Conservation (phyloP, 2,888 invertebrate species). For the Drosophila percnosoma region DNA sequence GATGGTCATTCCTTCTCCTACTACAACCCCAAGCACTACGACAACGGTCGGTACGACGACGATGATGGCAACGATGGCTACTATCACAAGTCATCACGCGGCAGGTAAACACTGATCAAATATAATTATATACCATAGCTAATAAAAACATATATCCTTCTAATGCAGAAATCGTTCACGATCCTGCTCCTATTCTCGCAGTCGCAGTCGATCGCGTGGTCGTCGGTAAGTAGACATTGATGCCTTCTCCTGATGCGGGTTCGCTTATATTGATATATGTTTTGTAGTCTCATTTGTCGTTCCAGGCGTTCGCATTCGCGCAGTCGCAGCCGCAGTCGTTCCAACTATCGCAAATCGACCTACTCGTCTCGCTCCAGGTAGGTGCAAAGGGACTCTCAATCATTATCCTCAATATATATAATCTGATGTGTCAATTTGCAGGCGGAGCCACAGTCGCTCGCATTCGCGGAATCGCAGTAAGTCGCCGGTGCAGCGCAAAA, state of each 20-base stretch:
- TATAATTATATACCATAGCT: not conserved
- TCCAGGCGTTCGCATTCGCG: conserved; percentile 70
- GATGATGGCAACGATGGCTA: conserved; percentile 86
- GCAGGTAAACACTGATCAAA: conserved; percentile 47
- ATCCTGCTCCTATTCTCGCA: conserved; percentile 68
- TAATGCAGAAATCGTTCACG: conserved; percentile 68
- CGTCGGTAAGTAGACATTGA: conserved; percentile 62
- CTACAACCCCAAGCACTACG: conserved; percentile 86
- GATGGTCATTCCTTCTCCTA: conserved; percentile 73
- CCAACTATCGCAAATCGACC: conserved; percentile 75
- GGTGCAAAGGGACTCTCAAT: not conserved
- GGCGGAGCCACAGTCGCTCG: conserved; percentile 80
- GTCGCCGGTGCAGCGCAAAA: conserved; percentile 67
- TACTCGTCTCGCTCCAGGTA: conserved; percentile 78
- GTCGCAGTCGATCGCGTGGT: conserved; percentile 75
- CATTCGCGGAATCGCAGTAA: conserved; percentile 79
- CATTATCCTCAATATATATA: not conserved
- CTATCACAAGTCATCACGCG: conserved; percentile 78
- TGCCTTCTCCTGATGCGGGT: not conserved
- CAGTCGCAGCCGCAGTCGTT: conserved; percentile 69
- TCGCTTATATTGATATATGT: not conserved
- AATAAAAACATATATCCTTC: not conserved
- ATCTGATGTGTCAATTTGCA: conserved; percentile 22
- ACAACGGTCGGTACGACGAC: conserved; percentile 86
- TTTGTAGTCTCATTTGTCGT: conserved; percentile 62